Conservation (phyloP, 2,113 vertebrate genomes). For the Uria lomvia region DNA sequence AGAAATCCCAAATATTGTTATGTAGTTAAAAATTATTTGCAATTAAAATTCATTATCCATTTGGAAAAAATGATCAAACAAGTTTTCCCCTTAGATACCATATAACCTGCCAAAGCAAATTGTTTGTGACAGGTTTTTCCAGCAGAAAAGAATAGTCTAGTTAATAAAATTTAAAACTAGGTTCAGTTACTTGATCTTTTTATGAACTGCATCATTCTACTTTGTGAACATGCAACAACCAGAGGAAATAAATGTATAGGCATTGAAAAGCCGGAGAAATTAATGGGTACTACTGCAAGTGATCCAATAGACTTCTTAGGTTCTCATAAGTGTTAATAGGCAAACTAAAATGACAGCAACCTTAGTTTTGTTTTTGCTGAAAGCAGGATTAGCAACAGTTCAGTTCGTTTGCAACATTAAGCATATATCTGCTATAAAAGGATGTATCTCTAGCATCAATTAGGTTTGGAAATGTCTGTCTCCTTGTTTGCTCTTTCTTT, state of each 20-base stretch:
- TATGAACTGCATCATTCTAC: background rate
- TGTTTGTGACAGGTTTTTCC: background rate
- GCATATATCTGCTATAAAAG: background rate
- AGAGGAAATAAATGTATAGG: background rate
- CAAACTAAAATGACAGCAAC: background rate
- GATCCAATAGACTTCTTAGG: background rate
- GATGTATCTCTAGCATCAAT: background rate
- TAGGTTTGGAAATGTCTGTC: background rate
- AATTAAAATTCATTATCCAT: background rate
- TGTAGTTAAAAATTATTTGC: background rate
- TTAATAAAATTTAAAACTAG: background rate
- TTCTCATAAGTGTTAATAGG: background rate
- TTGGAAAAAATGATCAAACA: background rate
- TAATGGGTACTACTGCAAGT: background rate
- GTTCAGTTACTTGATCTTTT: background rate
- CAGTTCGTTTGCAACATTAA: background rate
- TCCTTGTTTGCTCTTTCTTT: background rate
- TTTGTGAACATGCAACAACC: background rate
- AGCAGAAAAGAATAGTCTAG: background rate
- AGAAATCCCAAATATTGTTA: background rate
- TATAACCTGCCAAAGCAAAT: background rate
- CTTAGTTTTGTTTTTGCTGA: background rate
- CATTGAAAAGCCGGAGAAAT: background rate
- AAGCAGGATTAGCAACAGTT: background rate
- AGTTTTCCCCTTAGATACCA: background rate